Evolutionary conservation across 1,140 invertebrate genomes (phyloP).

Genomic region (Bombus terrestris): DNA sequence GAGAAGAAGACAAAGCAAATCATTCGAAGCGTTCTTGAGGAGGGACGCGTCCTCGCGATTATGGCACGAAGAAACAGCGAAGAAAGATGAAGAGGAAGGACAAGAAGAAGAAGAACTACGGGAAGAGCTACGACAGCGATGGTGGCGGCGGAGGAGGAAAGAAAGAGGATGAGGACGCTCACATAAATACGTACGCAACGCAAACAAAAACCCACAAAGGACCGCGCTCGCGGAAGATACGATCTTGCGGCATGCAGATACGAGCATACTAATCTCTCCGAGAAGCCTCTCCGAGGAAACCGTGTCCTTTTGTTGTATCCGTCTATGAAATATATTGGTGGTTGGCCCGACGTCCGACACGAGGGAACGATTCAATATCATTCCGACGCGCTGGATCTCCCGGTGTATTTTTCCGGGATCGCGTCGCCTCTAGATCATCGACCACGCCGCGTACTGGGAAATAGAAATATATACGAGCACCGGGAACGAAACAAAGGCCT

Average conservation of each 20-base stretch:
- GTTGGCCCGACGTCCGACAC: slow-evolving; percentile 54
- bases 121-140: slow-evolving; percentile 35
- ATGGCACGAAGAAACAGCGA: not conserved
- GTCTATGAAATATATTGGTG: slow-evolving; percentile 69
- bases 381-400: slow-evolving; percentile 51
- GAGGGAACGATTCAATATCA: slow-evolving; percentile 67
- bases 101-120: slow-evolving; percentile 25
- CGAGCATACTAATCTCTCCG: slow-evolving; percentile 80
- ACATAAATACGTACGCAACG: slow-evolving; percentile 80
- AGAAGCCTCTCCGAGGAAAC: slow-evolving; percentile 61
- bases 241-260: slow-evolving; percentile 81
- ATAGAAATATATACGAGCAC: slow-evolving; percentile 32
- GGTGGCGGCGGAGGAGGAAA: slow-evolving; percentile 46
- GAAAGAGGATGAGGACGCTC: slow-evolving; percentile 71
- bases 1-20: slow-evolving; percentile 42
- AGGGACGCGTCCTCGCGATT: no score
- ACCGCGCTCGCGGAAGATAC: slow-evolving; percentile 79
- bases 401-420: slow-evolving; percentile 45
- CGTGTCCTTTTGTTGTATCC: slow-evolving; percentile 63
- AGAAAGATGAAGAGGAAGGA: slow-evolving; percentile 25
- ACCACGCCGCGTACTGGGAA: not conserved
- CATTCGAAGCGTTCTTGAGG: slow-evolving; percentile 21
- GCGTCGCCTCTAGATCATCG: slow-evolving; percentile 34
- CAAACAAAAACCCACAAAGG: slow-evolving; percentile 81
- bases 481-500: slow-evolving; percentile 40